phyloP scores from a whole-genome alignment of 2,888 invertebrate genomes.

The Alcis repandata region DNA sequence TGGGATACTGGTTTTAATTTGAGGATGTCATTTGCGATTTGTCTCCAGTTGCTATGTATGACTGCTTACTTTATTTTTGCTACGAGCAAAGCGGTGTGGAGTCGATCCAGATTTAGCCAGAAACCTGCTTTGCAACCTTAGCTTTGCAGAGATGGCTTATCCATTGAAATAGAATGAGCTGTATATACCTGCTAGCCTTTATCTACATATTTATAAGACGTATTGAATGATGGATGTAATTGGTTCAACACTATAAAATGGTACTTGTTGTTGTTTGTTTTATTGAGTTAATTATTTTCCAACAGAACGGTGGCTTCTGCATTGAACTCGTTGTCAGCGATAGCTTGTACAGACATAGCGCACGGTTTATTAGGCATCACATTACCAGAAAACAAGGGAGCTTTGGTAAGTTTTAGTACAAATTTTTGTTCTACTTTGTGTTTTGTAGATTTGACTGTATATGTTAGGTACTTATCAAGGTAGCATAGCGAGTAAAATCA shows the following conservation, averaged over 20 bases:
- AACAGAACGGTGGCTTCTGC: constrained; percentile 97
- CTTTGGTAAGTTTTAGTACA: constrained; percentile 84
- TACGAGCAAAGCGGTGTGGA: constrained; percentile 20
- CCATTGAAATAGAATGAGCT: background rate
- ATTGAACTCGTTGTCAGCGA: constrained; percentile 96
- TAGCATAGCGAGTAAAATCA: background rate
- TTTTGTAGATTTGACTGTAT: too few relatives aligned
- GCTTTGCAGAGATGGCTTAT: background rate
- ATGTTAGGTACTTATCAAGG: background rate
- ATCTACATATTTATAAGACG: too few relatives aligned
- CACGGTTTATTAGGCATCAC: constrained; percentile 90
- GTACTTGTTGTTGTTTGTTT: too few relatives aligned
- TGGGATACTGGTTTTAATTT: constrained; percentile 74
- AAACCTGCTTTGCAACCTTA: constrained; percentile 2
- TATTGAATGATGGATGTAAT: background rate
- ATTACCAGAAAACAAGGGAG: constrained; percentile 91
- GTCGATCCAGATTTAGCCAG: constrained; percentile 25
- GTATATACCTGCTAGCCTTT: too few relatives aligned
- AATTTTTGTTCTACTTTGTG: background rate
- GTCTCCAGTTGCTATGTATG: constrained; percentile 41
- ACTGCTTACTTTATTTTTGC: constrained; percentile 46
- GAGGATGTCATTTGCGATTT: constrained; percentile 53
- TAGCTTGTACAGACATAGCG: constrained; percentile 95
- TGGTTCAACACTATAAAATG: too few relatives aligned
- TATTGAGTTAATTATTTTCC: constrained; percentile 40